Percentiles rank a stretch among this genome's conserved stretches.
phyloP scores from a whole-genome alignment of 2,797 vertebrate species.

The Notamacropus eugenii region DNA sequence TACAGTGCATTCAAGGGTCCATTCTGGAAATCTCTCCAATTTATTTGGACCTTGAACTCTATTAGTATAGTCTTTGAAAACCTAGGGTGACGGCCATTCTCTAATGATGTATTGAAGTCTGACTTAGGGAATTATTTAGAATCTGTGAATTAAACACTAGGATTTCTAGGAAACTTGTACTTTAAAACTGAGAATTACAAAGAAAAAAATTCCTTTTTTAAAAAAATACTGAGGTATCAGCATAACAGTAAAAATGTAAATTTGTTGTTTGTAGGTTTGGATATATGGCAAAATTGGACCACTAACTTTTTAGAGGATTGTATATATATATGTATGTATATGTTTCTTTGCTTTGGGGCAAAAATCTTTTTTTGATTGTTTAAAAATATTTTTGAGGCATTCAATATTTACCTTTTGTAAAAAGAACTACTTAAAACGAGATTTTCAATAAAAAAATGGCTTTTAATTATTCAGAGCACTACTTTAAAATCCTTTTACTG shows the following conservation, averaged over 20 bases:
- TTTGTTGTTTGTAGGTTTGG: background rate
- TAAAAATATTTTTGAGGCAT: constrained; percentile 53
- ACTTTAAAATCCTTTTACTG: constrained; percentile 45
- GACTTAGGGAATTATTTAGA: background rate
- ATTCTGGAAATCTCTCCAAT: background rate
- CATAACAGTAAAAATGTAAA: background rate
- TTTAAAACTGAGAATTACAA: background rate
- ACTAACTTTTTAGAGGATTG: constrained; percentile 23
- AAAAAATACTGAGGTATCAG: background rate
- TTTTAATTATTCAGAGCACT: constrained; percentile 64
- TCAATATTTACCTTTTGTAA: constrained; percentile 47
- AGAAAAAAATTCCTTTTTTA: background rate
- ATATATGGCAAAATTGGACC: background rate
- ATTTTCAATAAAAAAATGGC: constrained; percentile 36
- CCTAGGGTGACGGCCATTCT: background rate
- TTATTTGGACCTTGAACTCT: background rate
- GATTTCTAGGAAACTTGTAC: background rate
- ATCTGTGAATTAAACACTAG: background rate
- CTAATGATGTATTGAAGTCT: background rate
- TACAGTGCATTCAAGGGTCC: background rate
- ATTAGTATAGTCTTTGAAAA: background rate
- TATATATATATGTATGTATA: background rate
- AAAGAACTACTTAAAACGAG: constrained; percentile 61
- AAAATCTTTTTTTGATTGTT: constrained; percentile 52
- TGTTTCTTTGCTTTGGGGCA: constrained; percentile 27